Evolutionary conservation across 1,140 invertebrate genomes (phyloP).

Genomic region (Drosophila littoralis): DNA sequence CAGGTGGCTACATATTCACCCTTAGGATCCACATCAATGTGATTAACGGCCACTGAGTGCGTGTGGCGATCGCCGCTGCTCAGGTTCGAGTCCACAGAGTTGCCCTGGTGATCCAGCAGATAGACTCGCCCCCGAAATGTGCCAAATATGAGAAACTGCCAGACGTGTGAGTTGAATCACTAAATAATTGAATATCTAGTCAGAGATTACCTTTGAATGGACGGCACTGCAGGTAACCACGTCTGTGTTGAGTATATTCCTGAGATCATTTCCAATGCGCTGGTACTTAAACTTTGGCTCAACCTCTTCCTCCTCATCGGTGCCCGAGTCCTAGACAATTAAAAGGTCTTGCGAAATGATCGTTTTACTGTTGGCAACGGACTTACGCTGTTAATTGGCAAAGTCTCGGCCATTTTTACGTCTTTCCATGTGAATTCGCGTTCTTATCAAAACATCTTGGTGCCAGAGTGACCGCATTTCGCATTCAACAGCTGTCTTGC

Average conservation of each 20-base stretch:
- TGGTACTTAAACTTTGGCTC: constrained; percentile 97
- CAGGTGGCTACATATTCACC: constrained; percentile 92
- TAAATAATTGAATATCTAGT: not conserved
- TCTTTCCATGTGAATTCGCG: constrained; percentile 20
- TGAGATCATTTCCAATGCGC: constrained; percentile 94
- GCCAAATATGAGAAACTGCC: constrained; percentile 95
- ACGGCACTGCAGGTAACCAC: constrained; percentile 94
- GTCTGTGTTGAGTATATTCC: constrained; percentile 94
- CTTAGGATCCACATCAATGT: constrained; percentile 96
- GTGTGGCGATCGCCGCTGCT: constrained; percentile 87
- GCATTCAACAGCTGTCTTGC: constrained; percentile 38
- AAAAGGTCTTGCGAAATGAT: not conserved
- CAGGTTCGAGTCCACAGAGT: constrained; percentile 87
- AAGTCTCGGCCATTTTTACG: constrained; percentile 48
- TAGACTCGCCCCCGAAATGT: constrained; percentile 96
- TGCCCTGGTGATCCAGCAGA: constrained; percentile 96
- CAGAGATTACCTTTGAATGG: constrained; percentile 91
- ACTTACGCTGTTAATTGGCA: constrained; percentile 43
- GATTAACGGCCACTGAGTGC: constrained; percentile 95
- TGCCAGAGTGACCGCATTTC: constrained; percentile 25
- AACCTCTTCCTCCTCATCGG: constrained; percentile 85
- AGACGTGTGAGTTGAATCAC: constrained; percentile 23
- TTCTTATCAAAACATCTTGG: constrained; percentile 49
- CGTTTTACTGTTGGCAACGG: not conserved
- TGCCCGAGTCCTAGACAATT: constrained; percentile 45